Base-by-base conservation (phyloP, 2,888 invertebrate genomes). In the Glyphotaelius pellucidus region DNA sequence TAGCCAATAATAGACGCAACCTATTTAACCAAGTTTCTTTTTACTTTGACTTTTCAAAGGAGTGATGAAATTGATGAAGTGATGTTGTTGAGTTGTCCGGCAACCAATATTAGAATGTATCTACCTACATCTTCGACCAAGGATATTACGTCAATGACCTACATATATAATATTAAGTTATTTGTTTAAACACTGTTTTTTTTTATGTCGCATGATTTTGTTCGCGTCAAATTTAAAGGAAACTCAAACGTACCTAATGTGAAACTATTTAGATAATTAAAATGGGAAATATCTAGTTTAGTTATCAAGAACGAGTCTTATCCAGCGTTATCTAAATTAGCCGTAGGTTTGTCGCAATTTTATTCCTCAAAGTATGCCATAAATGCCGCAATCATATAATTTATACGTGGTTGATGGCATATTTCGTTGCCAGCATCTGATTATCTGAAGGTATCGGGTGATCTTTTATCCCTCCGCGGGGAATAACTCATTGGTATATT, bases 361-460 rank as follows among this genome's bases (percentile, higher is more conserved):
- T 89, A 79, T 35, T 84, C 90, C 90, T 30, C 79, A 81, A 42
- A 80, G 86, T 80, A 32, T 90, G 84, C 47, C 89, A 91, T 89
- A 89, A 89, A 89, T 79, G 90, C 89, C 84, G 81, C 90, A 90
- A 91, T 91, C 85, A 31, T 87, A 88, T 91, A 90, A 92, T 91
- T 91, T 91, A 91, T 92, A 90, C 80, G 90, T 86, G 90, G 91
- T 83, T 67, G 79, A 80, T 91, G 80, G 90, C 86, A 91, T 89
- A 89, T 89, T 89, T 79, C 88, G 88, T 89, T 19, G 79, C 88
- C 88, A 79, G 88, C 32, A 89, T 79, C 67, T 67, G 88, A 80
- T 92, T 92, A 92, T 92, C 91, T 90, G 67, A 83, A 32, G 42
- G 93, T 92, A 92, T 93, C 93, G 90, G 80, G 91, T 93, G 92